phyloP scores from a whole-genome alignment of 2,113 vertebrate genomes.

The Opisthocomus hoazin region DNA sequence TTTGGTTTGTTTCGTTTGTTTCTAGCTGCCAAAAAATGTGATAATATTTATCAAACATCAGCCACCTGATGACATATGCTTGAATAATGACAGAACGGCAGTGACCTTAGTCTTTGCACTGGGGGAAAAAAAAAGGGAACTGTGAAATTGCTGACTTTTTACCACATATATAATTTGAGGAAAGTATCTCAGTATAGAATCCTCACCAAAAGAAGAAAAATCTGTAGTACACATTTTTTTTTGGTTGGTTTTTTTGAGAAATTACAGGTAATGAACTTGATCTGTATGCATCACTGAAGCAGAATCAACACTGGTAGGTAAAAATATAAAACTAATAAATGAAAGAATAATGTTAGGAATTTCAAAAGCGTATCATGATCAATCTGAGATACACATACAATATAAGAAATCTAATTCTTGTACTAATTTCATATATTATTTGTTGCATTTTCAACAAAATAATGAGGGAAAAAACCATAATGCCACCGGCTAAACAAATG shows the following conservation, averaged over 20 bases:
- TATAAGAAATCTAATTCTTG: not conserved
- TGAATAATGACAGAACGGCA: not conserved
- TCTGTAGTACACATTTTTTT: accelerated
- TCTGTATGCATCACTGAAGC: not conserved
- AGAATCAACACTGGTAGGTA: not conserved
- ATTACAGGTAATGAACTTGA: not conserved
- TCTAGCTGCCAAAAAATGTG: not conserved
- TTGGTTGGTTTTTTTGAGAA: not conserved
- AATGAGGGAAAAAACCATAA: not conserved
- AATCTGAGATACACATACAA: not conserved
- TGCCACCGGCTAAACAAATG: not conserved
- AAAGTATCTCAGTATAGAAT: not conserved
- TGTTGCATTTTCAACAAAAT: not conserved
- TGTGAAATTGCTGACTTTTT: not conserved
- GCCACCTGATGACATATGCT: not conserved
- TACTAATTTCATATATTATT: not conserved
- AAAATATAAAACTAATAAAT: not conserved
- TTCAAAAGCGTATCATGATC: not conserved
- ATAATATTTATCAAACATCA: not conserved
- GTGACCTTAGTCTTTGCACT: not conserved
- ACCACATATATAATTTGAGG: not conserved
- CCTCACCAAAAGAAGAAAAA: not conserved
- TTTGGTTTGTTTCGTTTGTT: not conserved
- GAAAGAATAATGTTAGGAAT: not conserved
- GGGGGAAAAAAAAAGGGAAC: not conserved